These are phyloP conservation scores for Campoletis raptor DNA, from an alignment of 2,888 invertebrate genomes.

Conservation along the genomic window DNA sequence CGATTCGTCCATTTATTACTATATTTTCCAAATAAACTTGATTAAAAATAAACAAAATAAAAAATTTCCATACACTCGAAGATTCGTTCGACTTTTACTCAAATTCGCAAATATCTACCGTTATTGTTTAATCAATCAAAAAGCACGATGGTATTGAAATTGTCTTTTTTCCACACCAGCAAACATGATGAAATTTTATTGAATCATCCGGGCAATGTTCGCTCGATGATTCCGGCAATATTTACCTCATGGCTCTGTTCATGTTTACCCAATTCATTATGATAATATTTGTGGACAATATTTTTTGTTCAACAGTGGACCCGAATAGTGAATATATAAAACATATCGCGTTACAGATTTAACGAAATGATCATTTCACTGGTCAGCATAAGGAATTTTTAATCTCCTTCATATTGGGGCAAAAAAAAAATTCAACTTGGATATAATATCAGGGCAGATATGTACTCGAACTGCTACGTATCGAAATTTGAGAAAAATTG, in stretches of 20 bases:
- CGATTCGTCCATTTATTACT: background rate
- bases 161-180: background rate
- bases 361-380: background rate
- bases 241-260: background rate
- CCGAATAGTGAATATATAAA: background rate
- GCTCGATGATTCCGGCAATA: background rate
- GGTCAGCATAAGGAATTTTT: background rate
- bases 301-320: background rate
- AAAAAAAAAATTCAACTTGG: background rate
- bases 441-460: background rate
- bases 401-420: background rate
- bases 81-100: background rate
- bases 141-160: background rate
- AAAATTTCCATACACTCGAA: background rate
- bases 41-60: background rate
- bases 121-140: background rate
- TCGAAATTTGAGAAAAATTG: background rate
- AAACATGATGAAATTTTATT: background rate
- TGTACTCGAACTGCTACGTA: background rate
- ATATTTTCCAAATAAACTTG: background rate
- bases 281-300: background rate
- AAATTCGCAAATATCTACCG: background rate
- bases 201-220: background rate
- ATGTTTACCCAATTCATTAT: background rate
- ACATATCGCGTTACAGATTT: background rate